phyloP scores from a whole-genome alignment of 2,113 vertebrate species.

The Protobothrops mucrosquamatus region DNA sequence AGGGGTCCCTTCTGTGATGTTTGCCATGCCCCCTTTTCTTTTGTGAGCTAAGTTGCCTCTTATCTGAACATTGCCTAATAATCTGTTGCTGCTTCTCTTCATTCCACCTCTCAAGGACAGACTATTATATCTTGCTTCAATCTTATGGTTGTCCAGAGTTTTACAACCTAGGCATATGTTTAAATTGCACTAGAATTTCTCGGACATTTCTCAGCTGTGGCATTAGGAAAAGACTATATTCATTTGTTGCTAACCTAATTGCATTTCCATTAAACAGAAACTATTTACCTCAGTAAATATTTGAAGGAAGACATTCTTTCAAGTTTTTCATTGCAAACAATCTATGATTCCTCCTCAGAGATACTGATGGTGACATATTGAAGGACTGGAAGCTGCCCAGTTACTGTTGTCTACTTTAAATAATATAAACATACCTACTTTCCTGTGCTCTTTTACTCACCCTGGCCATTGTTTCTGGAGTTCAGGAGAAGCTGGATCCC shows the following conservation, averaged over 20 bases:
- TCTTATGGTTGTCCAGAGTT: not conserved
- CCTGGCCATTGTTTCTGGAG: not conserved
- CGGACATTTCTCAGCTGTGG: not conserved
- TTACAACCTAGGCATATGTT: not conserved
- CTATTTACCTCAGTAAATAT: not conserved
- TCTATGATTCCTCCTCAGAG: not conserved
- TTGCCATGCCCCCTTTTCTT: not conserved
- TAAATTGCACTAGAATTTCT: not conserved
- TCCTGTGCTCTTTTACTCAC: not conserved
- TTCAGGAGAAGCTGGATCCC: not conserved
- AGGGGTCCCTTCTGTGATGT: not conserved
- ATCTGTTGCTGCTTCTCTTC: not conserved
- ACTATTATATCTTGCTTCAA: not conserved
- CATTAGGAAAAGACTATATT: not conserved
- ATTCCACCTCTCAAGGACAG: not conserved
- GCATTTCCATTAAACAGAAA: not conserved
- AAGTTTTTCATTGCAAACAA: not conserved
- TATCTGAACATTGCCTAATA: not conserved
- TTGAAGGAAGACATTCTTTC: not conserved
- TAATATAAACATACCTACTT: not conserved
- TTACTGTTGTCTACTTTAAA: not conserved
- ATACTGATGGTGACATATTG: not conserved
- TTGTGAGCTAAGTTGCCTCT: not conserved
- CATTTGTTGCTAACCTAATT: not conserved
- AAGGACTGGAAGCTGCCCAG: not conserved